These are phyloP conservation scores for Caenorhabditis wallacei DNA, from an alignment of 2,888 invertebrate species.

Conservation along the genomic window DNA sequence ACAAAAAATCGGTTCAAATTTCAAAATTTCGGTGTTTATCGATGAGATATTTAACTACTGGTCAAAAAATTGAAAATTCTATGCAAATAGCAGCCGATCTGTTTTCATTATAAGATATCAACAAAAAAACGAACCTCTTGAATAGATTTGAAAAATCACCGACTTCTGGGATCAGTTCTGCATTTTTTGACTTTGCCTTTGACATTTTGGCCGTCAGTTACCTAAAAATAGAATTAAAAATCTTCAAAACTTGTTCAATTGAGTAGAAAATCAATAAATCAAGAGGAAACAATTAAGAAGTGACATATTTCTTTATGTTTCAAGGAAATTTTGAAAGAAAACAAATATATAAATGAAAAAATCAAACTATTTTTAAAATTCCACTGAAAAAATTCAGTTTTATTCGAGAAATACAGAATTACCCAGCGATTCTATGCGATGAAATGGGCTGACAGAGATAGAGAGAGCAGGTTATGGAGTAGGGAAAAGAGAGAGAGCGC, in stretches of 20 bases:
- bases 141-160: slow-evolving; percentile 55
- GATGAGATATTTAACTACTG: background rate
- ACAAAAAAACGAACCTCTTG: slow-evolving; percentile 31
- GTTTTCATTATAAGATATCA: background rate
- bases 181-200: slow-evolving; percentile 25
- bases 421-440: no score
- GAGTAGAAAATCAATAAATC: background rate
- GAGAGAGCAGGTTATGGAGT: background rate
- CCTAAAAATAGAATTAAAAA: slow-evolving; percentile 5
- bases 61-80: background rate
- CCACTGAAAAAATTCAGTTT: no score
- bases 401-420: no score
- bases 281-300: slow-evolving; percentile 4
- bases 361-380: background rate
- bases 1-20: background rate
- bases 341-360: background rate
- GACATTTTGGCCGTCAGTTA: slow-evolving; percentile 12
- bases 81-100: no score
- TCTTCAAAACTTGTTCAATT: background rate
- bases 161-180: slow-evolving; percentile 39
- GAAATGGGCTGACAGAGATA: background rate
- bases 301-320: background rate
- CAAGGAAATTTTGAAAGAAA: background rate
- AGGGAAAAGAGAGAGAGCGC: background rate
- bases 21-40: background rate